phyloP scores from a whole-genome alignment of 2,888 invertebrate genomes.

The Achlya flavicornis region DNA sequence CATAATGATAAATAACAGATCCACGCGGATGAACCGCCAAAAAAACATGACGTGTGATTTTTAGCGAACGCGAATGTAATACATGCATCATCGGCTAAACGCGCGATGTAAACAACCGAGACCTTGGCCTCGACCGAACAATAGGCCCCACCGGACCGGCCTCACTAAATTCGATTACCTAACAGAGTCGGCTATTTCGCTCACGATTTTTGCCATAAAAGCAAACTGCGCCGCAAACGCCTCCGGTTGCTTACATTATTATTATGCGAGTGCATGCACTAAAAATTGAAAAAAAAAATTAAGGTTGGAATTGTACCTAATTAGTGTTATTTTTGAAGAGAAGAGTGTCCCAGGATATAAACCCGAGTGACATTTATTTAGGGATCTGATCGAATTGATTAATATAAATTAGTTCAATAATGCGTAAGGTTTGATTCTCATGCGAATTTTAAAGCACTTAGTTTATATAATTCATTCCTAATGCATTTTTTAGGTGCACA shows the following conservation, averaged over 20 bases:
- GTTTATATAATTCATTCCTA: neutral
- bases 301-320: neutral
- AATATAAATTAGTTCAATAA: neutral
- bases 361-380: no score
- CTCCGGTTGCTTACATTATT: conserved; percentile 11
- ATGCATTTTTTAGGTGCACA: neutral
- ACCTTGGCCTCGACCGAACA: conserved; percentile 78
- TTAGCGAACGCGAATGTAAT: conserved; percentile 42
- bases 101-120: conserved; percentile 74
- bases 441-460: no score
- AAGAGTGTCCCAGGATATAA: no score
- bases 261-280: no score
- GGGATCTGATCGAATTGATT: no score
- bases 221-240: conserved; percentile 25
- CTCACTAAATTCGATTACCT: conserved; percentile 73
- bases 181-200: conserved; percentile 68
- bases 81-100: conserved; percentile 55
- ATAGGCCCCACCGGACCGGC: conserved; percentile 71
- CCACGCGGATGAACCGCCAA: conserved; percentile 16
- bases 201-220: conserved; percentile 68
- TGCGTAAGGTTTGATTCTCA: no score
- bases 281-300: neutral
- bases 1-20: conserved; percentile 1
- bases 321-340: no score
- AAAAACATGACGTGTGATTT: conserved; percentile 37